phyloP scores from a whole-genome alignment of 1,140 invertebrate species.

The Bilobella aurantiaca region DNA sequence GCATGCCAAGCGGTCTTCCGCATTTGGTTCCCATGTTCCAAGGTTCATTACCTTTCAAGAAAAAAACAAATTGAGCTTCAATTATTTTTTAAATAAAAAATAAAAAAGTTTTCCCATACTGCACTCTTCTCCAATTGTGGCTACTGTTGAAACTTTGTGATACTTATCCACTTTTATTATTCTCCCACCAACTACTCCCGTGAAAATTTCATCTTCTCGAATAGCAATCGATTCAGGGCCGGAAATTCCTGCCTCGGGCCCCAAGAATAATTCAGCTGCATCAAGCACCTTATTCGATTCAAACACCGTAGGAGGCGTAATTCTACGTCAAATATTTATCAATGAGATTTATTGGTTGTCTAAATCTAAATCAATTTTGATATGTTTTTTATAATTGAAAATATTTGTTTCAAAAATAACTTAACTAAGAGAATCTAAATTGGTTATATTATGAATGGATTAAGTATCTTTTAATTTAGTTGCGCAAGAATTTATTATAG shows the following conservation, averaged over 20 bases:
- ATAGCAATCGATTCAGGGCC: slow-evolving; percentile 61
- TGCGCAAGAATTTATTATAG: too few species aligned
- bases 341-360: not conserved
- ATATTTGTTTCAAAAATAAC: not conserved
- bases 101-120: too few species aligned
- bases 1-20: slow-evolving; percentile 66
- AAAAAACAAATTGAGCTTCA: not conserved
- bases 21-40: slow-evolving; percentile 48
- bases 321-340: not conserved
- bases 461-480: too few species aligned
- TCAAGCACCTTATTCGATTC: slow-evolving; percentile 51
- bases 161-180: slow-evolving; percentile 52
- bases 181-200: slow-evolving; percentile 53
- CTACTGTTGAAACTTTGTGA: slow-evolving; percentile 49
- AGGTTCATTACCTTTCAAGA: slow-evolving; percentile 50
- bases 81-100: too few species aligned
- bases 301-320: not conserved
- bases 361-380: not conserved
- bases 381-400: not conserved
- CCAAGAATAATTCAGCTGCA: slow-evolving; percentile 45
- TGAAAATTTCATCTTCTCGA: slow-evolving; percentile 56
- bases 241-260: slow-evolving; percentile 50
- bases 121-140: slow-evolving; percentile 50
- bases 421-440: too few species aligned
- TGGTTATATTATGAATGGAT: too few species aligned